Evolutionary conservation across 1,140 invertebrate species (phyloP).

Genomic region (Trichomalopsis sarcophagae): DNA sequence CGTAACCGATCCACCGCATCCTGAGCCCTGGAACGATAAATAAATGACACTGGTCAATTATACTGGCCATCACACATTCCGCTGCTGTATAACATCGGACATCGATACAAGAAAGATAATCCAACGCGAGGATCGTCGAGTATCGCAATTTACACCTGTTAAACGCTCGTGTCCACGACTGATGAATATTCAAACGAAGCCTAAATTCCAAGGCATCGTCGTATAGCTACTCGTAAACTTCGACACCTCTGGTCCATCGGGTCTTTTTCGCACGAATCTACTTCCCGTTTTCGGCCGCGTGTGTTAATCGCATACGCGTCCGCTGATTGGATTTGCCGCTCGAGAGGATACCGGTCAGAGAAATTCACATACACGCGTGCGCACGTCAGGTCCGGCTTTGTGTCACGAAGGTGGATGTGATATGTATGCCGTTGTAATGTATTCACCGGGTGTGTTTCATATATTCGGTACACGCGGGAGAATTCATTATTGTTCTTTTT

Average conservation of each 20-base stretch:
- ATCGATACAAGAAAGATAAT: background rate
- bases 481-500: no score
- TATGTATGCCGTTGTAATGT: no score
- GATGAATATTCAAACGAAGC: background rate
- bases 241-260: no score
- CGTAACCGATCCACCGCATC: constrained; percentile 75
- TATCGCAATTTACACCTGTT: background rate
- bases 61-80: background rate
- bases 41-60: background rate
- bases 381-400: background rate
- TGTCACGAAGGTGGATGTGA: no score
- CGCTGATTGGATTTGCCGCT: constrained; percentile 13
- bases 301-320: background rate
- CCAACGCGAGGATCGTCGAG: background rate
- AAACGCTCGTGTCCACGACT: background rate
- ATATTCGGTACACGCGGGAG: no score
- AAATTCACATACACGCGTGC: background rate
- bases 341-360: background rate
- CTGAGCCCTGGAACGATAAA: constrained; percentile 69
- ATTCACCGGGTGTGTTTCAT: no score
- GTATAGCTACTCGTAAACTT: no score
- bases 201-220: background rate
- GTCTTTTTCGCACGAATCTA: background rate
- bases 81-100: no score
- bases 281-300: background rate